Evolutionary conservation across 2,888 invertebrate species (phyloP).

Genomic region (Cataglyphis rosenhaueri): DNA sequence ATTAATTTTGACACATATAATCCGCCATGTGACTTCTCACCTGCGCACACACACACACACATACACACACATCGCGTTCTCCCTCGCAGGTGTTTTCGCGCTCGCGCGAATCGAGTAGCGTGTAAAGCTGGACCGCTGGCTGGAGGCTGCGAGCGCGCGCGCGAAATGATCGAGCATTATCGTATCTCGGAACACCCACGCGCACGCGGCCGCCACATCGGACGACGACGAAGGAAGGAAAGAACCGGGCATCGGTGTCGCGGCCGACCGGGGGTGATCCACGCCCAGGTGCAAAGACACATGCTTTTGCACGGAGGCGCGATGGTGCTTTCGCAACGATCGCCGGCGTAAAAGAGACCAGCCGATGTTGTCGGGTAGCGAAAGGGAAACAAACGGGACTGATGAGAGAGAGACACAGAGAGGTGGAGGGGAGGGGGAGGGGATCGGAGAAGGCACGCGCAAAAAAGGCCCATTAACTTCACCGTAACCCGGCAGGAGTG

Average conservation of each 20-base stretch:
- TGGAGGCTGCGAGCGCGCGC: conserved; percentile 69
- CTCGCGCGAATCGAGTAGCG: conserved; percentile 39
- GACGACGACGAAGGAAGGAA: conserved; percentile 64
- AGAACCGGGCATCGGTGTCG: conserved; percentile 67
- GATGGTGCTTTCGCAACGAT: conserved; percentile 68
- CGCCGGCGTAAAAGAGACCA: conserved; percentile 40
- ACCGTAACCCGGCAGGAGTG: conserved; percentile 50
- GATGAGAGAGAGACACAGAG: background rate
- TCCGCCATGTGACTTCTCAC: background rate
- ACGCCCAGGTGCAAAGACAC: conserved; percentile 74
- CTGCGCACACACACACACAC: background rate
- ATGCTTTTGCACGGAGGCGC: conserved; percentile 53
- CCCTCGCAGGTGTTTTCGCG: conserved; percentile 41
- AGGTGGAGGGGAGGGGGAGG: background rate
- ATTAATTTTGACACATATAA: background rate
- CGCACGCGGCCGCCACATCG: conserved; percentile 36
- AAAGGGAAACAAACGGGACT: background rate
- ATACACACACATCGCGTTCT: background rate
- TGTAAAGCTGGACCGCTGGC: conserved; percentile 47
- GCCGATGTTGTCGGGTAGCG: conserved; percentile 16
- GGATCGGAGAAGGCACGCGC: conserved; percentile 9
- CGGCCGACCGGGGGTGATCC: conserved; percentile 58
- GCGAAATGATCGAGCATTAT: conserved; percentile 81
- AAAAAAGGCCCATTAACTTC: conserved; percentile 60
- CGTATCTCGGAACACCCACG: conserved; percentile 63